phyloP scores from a whole-genome alignment of 2,113 vertebrate species.

The Erpornis zantholeuca region DNA sequence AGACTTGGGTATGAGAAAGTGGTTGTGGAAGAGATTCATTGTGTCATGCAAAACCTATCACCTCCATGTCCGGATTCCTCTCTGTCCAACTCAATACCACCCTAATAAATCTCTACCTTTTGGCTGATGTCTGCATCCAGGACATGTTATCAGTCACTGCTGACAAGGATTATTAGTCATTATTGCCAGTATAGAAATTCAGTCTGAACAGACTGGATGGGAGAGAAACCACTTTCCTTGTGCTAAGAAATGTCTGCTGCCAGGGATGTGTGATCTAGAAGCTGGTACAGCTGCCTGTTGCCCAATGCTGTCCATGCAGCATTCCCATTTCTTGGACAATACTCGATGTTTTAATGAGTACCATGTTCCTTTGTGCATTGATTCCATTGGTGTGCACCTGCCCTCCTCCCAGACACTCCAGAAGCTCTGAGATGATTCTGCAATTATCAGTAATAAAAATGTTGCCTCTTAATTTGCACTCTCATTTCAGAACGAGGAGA shows the following conservation, averaged over 20 bases:
- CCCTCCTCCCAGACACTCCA: not conserved
- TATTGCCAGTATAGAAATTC: not conserved
- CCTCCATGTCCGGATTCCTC: not conserved
- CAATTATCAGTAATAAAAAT: not conserved
- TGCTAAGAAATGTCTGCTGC: not conserved
- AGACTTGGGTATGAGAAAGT: not conserved
- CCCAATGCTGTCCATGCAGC: rapidly evolving
- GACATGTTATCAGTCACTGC: not conserved
- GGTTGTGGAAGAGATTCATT: not conserved
- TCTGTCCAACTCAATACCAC: not conserved
- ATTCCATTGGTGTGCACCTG: not conserved
- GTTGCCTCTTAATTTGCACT: constrained; percentile 17
- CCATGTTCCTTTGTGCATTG: rapidly evolving
- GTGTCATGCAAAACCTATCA: not conserved
- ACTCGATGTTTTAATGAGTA: not conserved
- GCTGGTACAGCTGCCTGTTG: not conserved
- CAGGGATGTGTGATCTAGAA: not conserved
- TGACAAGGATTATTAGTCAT: not conserved
- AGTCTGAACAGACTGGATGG: not conserved
- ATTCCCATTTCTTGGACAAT: not conserved
- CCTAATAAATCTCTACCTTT: not conserved
- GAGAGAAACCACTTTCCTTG: not conserved
- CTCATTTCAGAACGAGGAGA: not conserved
- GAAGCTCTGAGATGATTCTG: not conserved
- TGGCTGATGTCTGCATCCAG: not conserved